Conservation (phyloP, 2,888 invertebrate species). For the Ceraclea dissimilis region DNA sequence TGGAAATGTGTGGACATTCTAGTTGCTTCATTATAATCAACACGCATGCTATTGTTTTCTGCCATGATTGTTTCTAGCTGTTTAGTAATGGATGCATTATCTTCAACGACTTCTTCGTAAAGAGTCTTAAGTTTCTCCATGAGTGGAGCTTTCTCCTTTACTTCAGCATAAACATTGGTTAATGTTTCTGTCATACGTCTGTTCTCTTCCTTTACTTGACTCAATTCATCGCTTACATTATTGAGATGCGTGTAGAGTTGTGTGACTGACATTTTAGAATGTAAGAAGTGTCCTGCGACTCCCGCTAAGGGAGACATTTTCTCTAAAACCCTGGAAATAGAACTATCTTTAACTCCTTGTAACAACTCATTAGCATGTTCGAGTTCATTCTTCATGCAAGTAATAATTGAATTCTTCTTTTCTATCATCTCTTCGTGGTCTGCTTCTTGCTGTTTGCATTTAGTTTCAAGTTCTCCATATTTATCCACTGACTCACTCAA, state of each 20-base stretch:
- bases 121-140: conserved; percentile 76
- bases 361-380: conserved; percentile 77
- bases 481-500: conserved; percentile 73
- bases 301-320: conserved; percentile 84
- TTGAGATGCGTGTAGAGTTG: conserved; percentile 87
- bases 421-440: conserved; percentile 59
- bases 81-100: conserved; percentile 60
- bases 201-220: conserved; percentile 73
- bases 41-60: conserved; percentile 63
- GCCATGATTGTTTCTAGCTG: conserved; percentile 63
- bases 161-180: conserved; percentile 72
- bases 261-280: conserved; percentile 83
- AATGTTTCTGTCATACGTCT: conserved; percentile 71
- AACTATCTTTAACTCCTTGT: conserved; percentile 62
- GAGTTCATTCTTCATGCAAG: conserved; percentile 68
- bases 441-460: conserved; percentile 54
- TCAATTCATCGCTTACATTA: conserved; percentile 66
- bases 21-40: conserved; percentile 62
- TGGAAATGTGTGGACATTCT: conserved; percentile 61
- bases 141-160: conserved; percentile 83
- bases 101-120: conserved; percentile 67
- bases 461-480: conserved; percentile 72
- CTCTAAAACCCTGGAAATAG: conserved; percentile 66
- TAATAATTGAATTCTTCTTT: conserved; percentile 63
- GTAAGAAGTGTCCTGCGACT: conserved; percentile 74